Evolutionary conservation across 2,888 invertebrate species (phyloP), one percentile per base, ranked within the genome.

Genomic region (Mythimna loreyi): DNA sequence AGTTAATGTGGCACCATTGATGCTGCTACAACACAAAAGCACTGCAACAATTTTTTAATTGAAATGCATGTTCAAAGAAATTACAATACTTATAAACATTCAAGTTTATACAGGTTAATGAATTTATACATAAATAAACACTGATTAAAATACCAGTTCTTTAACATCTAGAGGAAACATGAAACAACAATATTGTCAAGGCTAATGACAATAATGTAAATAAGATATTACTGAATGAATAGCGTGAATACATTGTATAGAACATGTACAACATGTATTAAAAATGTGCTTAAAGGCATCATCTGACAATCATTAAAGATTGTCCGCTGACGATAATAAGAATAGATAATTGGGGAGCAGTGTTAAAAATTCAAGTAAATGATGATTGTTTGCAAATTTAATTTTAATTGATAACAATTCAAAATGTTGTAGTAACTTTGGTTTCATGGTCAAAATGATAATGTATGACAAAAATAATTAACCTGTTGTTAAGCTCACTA

Each of bases 161-260:
- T 73, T 73, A 16, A 43, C 21, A 66, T 25, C n/a, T 73, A 49
- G 53, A 53, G 52, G 33, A 66, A 73, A 73, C 40, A 73, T 66
- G n/a, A 43, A 59, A 74, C 74, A 73, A 59, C 28, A 65, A 21
- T 76, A 28, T 50, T 56, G 36, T 62, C 77, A 72, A 77, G 72
- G 65, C 67, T 49, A 45, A 23, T 56, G 45, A 33, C 28, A 47
- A 47, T 57, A 23, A 25, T 36, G 47, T 55, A 67, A 49, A 72
- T 59, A 74, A 43, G n/a, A 49, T 66, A 47, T 49, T 58, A n/a
- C 40, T 47, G 53, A 43, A 40, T 28, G 53, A 55, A 67, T 47
- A 47, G 11, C 50, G 52, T 13, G 0, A 21, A 28, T 40, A 72
- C 53, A 55, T 67, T 67, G 72, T 55, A 28, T 59, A 11, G 33